Base-by-base conservation (phyloP, 2,113 vertebrate species). In the Pagrus major region DNA sequence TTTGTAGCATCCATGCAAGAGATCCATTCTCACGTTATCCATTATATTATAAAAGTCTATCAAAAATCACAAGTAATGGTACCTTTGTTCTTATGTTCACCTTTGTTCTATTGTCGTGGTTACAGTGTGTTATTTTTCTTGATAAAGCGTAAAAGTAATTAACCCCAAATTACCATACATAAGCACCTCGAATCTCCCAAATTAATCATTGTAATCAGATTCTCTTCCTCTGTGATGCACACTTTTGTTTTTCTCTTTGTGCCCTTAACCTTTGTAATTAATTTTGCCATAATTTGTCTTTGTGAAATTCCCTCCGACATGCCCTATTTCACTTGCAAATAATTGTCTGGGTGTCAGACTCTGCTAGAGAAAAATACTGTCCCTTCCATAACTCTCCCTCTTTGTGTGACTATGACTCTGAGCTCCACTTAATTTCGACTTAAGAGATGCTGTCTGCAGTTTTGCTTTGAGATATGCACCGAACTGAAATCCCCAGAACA, bases 181-280 rank as follows among this genome's bases (percentile, higher is more conserved):
- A 83, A 87, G 55, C 80, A 74, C 37, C 71, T 35, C 52, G 56
- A 87, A 89, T 88, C 78, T 85, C 39, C 74, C 69, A 89, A 92
- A 93, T 93, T 67, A 93, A 91, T 92, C 72, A 89, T 69, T 42
- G 65, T 78, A 90, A 93, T 92, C 84, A 80, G 77, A 91, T 90
- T 87, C 60, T 76, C 60, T 78, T 90, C 44, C 80, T 65, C 49
- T 80, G 58, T 80, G 82, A 88, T 63, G 27, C 46, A 21, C 49
- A 44, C 60, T 81, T 89, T 89, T 88, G 73, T 84, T 92, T 90
- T 89, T 84, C 78, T 90, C 89, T 86, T 71, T 84, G 68, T 86
- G 78, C 39, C 81, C 64, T 92, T 77, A 88, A 90, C 85, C 84
- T 80, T 23, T 70, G 76, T 85, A 82, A 94, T 93, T 90, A 89